Conservation (phyloP, 2,113 vertebrate genomes). For the Quiscalus mexicanus region DNA sequence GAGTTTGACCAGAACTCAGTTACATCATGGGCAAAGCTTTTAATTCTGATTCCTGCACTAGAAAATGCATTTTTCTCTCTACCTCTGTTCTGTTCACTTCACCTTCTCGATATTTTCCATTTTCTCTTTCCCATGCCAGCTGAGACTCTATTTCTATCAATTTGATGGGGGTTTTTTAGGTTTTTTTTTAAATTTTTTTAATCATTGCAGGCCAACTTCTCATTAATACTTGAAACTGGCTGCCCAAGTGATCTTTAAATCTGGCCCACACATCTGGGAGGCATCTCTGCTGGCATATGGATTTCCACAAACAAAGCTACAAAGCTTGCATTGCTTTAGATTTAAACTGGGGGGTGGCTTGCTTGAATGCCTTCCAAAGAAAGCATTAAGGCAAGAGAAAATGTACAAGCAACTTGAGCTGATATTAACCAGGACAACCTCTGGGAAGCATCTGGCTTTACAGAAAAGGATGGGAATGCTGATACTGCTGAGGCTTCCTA, state of each 20-base stretch:
- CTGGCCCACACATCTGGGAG: not conserved
- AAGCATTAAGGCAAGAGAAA: constrained; percentile 32
- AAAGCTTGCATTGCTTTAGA: constrained; percentile 23
- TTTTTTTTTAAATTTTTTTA: not conserved
- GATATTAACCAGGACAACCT: constrained; percentile 49
- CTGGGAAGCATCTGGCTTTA: constrained; percentile 24
- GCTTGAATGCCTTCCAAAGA: constrained; percentile 27
- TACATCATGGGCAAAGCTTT: not conserved
- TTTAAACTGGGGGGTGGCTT: not conserved
- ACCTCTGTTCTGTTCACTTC: not conserved
- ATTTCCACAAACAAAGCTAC: constrained; percentile 25
- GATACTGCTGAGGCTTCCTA: not conserved
- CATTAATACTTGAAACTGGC: not conserved
- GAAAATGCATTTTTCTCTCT: not conserved
- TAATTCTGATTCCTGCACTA: not conserved
- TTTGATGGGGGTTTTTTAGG: not conserved
- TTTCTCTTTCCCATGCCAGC: not conserved
- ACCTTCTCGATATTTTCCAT: not conserved
- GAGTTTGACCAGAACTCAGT: not conserved
- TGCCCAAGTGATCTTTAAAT: not conserved
- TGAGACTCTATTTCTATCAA: not conserved
- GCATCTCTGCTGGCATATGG: constrained; percentile 2
- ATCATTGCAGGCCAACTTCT: not conserved
- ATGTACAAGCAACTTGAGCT: constrained; percentile 2
- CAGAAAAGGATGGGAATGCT: not conserved